These are phyloP conservation scores for Tamandua tetradactyla DNA, from an alignment of 2,797 vertebrate genomes.

Conservation along the genomic window DNA sequence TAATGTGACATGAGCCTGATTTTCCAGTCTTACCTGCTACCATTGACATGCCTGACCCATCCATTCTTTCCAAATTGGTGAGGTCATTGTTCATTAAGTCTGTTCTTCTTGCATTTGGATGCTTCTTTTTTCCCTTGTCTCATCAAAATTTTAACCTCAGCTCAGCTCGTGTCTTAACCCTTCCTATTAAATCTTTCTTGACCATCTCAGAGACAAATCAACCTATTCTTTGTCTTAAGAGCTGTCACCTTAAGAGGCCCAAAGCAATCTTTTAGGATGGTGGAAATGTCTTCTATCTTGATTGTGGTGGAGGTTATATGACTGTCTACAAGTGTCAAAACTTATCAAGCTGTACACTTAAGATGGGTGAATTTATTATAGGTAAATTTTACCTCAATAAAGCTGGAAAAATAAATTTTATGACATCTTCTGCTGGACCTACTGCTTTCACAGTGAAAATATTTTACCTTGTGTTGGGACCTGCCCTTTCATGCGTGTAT, in stretches of 20 bases:
- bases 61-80: neutral
- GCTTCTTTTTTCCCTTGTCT: neutral
- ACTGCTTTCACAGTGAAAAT: neutral
- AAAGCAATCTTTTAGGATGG: neutral
- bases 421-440: too few species aligned
- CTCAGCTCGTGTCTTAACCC: neutral
- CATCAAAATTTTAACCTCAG: neutral
- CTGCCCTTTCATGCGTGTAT: neutral
- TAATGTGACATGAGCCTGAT: too few species aligned
- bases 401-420: neutral
- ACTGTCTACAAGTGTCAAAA: too few species aligned
- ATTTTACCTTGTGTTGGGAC: neutral
- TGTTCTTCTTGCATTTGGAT: neutral
- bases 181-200: neutral
- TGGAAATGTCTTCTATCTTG: neutral
- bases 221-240: neutral
- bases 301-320: neutral
- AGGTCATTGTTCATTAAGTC: neutral
- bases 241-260: neutral
- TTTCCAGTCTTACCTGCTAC: neutral
- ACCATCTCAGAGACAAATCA: neutral
- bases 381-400: neutral
- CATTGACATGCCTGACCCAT: fast-evolving
- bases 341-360: too few species aligned
- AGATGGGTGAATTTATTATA: too few species aligned